Evolutionary conservation across 2,797 vertebrate species (phyloP).

Genomic region (Dermochelys coriacea): DNA sequence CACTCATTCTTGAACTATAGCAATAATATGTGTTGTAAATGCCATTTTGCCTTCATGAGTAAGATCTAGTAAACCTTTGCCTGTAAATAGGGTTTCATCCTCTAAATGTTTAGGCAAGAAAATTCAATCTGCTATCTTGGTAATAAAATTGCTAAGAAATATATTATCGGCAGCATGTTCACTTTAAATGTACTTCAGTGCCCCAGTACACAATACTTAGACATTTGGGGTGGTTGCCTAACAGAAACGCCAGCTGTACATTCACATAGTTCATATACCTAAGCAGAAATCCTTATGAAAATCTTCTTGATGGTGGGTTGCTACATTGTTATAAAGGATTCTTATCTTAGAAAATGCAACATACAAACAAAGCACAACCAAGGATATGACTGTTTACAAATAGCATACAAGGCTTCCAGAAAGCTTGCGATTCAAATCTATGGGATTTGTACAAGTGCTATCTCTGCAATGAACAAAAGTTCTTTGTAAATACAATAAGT

Average conservation of each 20-base stretch:
- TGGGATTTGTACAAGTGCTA: background rate
- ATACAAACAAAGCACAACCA: slow-evolving; percentile 12
- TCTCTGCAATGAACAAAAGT: background rate
- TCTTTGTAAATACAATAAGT: background rate
- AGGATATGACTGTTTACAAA: slow-evolving; percentile 15
- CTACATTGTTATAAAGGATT: background rate
- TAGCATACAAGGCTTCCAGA: background rate
- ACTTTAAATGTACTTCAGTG: background rate
- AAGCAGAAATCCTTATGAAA: slow-evolving; percentile 61
- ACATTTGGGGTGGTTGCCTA: slow-evolving; percentile 40
- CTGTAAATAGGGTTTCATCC: background rate
- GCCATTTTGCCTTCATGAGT: background rate
- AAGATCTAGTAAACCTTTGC: background rate
- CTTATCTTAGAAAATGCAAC: slow-evolving; percentile 5
- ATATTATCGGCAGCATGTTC: background rate
- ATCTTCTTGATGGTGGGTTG: background rate
- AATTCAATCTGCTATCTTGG: slow-evolving; percentile 25
- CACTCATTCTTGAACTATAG: background rate
- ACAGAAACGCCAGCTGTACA: background rate
- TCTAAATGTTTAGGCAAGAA: background rate
- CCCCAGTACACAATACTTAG: slow-evolving; percentile 33
- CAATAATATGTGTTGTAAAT: background rate
- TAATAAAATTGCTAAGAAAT: slow-evolving; percentile 7
- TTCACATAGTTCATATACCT: slow-evolving; percentile 33
- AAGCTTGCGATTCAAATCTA: background rate